A percentile compares a stretch with the other conserved stretches of the same genome.
Conservation (phyloP, 2,113 vertebrate species). For the Zosterops lateralis region DNA sequence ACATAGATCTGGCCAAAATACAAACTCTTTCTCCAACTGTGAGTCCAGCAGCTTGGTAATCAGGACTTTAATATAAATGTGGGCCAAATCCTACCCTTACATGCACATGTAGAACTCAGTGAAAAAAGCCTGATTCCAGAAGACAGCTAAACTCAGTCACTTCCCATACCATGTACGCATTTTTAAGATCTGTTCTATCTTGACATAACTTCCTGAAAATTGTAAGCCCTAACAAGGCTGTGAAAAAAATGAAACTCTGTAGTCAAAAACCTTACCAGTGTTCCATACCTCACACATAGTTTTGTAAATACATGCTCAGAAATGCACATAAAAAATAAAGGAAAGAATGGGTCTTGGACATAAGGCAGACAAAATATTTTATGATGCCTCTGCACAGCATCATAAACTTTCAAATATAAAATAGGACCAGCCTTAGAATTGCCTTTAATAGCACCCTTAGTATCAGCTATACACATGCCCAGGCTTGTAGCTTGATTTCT, state of each 20-base stretch:
- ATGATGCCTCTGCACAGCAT: background rate
- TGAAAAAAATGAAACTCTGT: background rate
- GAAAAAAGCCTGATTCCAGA: background rate
- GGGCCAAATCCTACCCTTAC: background rate
- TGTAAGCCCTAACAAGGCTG: background rate
- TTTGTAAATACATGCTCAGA: background rate
- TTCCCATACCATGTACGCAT: background rate
- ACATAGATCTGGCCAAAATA: background rate
- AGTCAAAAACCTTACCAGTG: background rate
- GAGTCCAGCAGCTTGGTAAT: background rate
- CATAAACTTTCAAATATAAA: background rate
- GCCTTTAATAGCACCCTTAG: rapidly evolving
- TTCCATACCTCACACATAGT: background rate
- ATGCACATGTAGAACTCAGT: background rate
- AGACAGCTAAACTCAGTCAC: background rate
- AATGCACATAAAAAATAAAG: background rate
- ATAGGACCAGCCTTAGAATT: background rate
- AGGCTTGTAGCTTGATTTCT: background rate
- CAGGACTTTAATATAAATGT: background rate
- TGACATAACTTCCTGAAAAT: background rate
- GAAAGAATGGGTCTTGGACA: background rate
- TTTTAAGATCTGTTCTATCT: background rate
- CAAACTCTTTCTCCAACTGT: background rate
- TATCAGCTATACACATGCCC: background rate
- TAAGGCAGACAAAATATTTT: background rate